Conservation (phyloP, 1,140 invertebrate genomes). For the Drosophila tristis region DNA sequence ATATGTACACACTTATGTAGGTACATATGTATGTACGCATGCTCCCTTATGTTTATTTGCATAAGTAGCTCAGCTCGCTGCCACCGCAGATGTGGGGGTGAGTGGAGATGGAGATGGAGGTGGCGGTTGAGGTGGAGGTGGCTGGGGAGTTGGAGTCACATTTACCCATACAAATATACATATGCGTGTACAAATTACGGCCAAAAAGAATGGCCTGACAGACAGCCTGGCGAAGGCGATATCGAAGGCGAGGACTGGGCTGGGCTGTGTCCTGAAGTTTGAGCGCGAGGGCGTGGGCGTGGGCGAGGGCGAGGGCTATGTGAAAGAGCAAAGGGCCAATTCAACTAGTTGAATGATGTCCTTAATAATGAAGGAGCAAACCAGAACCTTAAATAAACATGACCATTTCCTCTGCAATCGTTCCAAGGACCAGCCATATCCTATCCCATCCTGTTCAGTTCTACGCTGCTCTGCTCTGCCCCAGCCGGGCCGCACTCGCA, state of each 20-base stretch:
- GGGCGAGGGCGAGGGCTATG: neutral
- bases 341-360: constrained; percentile 81
- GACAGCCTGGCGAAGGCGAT: constrained; percentile 23
- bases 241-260: constrained; percentile 4
- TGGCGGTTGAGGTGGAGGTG: too few relatives aligned
- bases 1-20: constrained; percentile 12
- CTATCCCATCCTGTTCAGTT: too few relatives aligned
- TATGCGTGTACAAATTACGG: constrained; percentile 68
- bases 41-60: constrained; percentile 72
- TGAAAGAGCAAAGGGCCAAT: constrained; percentile 37
- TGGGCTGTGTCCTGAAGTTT: neutral
- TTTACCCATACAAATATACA: constrained; percentile 18
- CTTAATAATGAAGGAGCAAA: constrained; percentile 76
- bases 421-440: constrained; percentile 7
- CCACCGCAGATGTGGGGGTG: constrained; percentile 4
- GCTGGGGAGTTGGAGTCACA: constrained; percentile 1
- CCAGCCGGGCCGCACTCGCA: constrained; percentile 3
- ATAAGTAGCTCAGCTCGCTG: constrained; percentile 67
- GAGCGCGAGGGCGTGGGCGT: too few relatives aligned
- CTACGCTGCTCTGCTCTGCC: neutral
- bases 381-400: constrained; percentile 74
- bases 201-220: constrained; percentile 59
- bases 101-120: neutral
- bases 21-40: constrained; percentile 17
- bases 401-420: constrained; percentile 36